Evolutionary conservation across 2,888 invertebrate genomes (phyloP).

Genomic region (Protonemura montana): DNA sequence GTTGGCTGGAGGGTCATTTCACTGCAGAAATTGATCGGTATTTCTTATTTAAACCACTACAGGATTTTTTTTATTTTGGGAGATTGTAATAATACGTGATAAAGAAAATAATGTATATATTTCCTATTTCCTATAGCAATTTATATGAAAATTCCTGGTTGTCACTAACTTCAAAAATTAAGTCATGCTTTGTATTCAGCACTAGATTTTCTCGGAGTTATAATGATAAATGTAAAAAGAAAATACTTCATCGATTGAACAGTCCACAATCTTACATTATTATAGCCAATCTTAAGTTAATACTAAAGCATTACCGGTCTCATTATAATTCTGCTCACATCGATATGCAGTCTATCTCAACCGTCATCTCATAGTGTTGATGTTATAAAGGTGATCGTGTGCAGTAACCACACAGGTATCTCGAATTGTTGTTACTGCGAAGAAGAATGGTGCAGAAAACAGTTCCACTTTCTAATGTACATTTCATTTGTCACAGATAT

Average conservation of each 20-base stretch:
- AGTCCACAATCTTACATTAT: too few relatives aligned
- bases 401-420: neutral
- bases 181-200: neutral
- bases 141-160: neutral
- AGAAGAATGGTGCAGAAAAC: neutral
- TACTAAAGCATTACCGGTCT: neutral
- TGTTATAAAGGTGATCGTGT: neutral
- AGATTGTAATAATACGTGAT: neutral
- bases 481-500: conserved; percentile 73
- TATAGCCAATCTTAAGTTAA: neutral
- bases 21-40: neutral
- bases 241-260: neutral
- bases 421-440: neutral
- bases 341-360: neutral
- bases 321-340: neutral
- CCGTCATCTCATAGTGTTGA: neutral
- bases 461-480: neutral
- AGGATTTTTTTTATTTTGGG: neutral
- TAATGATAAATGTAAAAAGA: neutral
- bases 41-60: neutral
- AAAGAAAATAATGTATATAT: neutral
- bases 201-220: neutral
- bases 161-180: neutral
- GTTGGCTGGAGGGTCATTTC: conserved; percentile 19
- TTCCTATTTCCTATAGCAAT: neutral